Conservation (phyloP, 1,140 invertebrate species). For the Temnothorax curvispinosus region DNA sequence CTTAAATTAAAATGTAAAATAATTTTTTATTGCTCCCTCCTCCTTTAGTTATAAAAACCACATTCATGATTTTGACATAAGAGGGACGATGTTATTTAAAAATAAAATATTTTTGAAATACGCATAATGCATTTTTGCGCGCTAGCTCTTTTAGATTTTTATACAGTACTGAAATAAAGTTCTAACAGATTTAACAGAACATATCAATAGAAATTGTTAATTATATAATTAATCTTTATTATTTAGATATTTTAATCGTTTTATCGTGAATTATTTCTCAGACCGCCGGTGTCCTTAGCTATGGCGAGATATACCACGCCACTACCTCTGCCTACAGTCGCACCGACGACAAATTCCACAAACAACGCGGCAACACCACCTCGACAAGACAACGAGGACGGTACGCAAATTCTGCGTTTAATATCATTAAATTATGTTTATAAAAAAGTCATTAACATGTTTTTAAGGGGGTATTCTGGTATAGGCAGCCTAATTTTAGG, state of each 20-base stretch:
- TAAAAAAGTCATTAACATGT: neutral
- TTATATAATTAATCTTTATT: neutral
- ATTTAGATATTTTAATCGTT: neutral
- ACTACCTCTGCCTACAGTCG: conserved; percentile 81
- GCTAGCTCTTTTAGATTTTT: neutral
- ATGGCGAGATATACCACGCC: conserved; percentile 85
- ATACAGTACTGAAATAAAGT: neutral
- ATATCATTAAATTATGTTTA: neutral
- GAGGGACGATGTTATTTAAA: neutral
- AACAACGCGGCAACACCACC: conserved; percentile 84
- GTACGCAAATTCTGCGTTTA: conserved; percentile 60
- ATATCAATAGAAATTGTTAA: neutral
- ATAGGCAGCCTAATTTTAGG: too few species aligned
- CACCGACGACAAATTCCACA: conserved; percentile 84
- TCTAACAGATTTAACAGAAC: neutral
- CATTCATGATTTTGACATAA: too few species aligned
- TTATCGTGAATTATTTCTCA: conserved; percentile 74
- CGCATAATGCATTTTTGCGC: neutral
- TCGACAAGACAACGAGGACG: conserved; percentile 86
- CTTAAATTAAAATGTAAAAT: too few species aligned
- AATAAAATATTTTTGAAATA: neutral
- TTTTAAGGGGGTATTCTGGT: neutral
- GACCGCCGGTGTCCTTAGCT: conserved; percentile 86
- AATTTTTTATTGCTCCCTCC: too few species aligned
- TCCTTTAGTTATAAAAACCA: too few species aligned